A percentile compares a stretch with the other conserved stretches of the same genome.
phyloP scores from a whole-genome alignment of 2,113 vertebrate species.

The Pterocles burchelli region DNA sequence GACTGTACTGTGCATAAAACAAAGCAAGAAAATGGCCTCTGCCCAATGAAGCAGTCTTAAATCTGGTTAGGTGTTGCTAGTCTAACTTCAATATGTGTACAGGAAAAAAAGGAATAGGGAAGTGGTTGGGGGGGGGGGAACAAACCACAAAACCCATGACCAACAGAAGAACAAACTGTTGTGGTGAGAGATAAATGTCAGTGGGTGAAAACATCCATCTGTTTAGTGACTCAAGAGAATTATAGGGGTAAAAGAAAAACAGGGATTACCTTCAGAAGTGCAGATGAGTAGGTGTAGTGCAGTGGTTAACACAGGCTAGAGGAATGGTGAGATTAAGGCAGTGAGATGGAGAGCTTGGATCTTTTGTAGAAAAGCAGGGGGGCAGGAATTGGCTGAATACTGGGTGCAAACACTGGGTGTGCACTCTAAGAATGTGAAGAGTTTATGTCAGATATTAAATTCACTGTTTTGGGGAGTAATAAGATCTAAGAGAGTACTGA shows the following conservation, averaged over 20 bases:
- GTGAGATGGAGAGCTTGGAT: background rate
- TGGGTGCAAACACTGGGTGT: background rate
- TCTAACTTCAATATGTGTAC: background rate
- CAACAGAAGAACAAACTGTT: background rate
- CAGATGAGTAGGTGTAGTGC: background rate
- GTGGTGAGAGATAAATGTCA: background rate
- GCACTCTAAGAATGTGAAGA: background rate
- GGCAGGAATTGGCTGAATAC: background rate
- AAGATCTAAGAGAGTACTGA: background rate
- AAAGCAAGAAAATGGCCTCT: constrained; percentile 20
- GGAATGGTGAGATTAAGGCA: background rate
- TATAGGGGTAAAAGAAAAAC: background rate
- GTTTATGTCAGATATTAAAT: background rate
- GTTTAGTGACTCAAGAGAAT: background rate
- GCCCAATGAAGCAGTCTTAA: background rate
- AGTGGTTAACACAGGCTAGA: background rate
- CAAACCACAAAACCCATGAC: background rate
- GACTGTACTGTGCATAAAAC: background rate
- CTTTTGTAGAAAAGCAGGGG: background rate
- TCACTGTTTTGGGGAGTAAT: background rate
- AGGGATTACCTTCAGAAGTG: background rate
- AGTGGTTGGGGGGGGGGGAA: background rate
- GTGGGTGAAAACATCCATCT: background rate
- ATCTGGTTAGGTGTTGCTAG: background rate
- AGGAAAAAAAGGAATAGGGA: background rate